Percentiles rank a stretch among this genome's conserved stretches.
These are phyloP conservation scores for Hymenochirus boettgeri DNA, from an alignment of 2,113 vertebrate genomes.

Conservation along the genomic window DNA sequence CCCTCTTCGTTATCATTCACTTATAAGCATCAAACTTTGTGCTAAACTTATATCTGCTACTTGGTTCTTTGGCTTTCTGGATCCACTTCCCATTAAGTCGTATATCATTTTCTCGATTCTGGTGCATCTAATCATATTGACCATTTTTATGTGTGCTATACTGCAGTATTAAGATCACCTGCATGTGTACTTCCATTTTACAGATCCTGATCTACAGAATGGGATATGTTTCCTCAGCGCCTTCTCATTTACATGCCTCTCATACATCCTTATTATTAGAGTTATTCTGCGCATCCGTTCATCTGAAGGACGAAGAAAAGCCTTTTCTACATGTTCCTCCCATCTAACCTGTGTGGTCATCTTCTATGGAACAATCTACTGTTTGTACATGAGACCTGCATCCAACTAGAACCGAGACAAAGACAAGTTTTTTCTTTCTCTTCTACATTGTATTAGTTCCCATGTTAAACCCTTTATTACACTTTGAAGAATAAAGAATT, in stretches of 20 bases:
- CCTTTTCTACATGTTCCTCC: conserved; percentile 43
- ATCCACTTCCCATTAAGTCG: background rate
- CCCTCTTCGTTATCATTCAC: background rate
- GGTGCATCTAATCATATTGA: conserved; percentile 4
- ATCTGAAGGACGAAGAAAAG: background rate
- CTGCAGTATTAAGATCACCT: conserved; percentile 7
- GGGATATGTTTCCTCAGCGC: background rate
- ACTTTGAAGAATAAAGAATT: no score
- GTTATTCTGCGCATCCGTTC: background rate
- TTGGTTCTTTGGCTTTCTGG: background rate
- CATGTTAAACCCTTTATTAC: conserved; percentile 31
- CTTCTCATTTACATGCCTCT: background rate
- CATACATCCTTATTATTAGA: background rate
- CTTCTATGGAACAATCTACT: conserved; percentile 14
- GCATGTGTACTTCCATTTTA: background rate
- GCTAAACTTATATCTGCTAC: background rate
- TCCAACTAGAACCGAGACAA: conserved; percentile 7
- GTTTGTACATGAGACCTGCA: conserved; percentile 10
- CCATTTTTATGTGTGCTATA: conserved; percentile 19
- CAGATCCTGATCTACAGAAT: background rate
- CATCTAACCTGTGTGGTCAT: conserved; percentile 27
- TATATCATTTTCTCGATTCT: background rate
- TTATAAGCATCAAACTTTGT: conserved; percentile 11
- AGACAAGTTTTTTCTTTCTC: conserved; percentile 15
- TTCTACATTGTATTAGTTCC: conserved; percentile 12